Evolutionary conservation across 2,113 vertebrate species (phyloP), one percentile per base, ranked within the genome.

Genomic region (Echinops telfairi): DNA sequence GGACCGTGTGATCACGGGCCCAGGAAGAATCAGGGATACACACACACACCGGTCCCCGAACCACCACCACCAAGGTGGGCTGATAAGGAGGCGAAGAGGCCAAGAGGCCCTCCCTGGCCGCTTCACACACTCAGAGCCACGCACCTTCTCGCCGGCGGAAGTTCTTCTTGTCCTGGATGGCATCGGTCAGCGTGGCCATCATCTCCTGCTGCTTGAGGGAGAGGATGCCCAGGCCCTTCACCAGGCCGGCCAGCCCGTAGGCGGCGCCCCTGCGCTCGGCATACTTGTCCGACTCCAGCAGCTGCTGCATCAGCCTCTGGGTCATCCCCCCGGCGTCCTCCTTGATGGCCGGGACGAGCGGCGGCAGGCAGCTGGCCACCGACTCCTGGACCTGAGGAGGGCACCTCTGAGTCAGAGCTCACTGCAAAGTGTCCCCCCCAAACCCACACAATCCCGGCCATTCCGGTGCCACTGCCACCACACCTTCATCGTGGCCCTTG

Each of bases 131-230:
- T 89, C 76, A 88, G 78, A 84, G 40, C 23, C 31, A 83, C 97
- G 97, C 93, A 99, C 99, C 99, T 93, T 99, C 99, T 96, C 99
- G 98, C 33, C 99, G 98, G 78, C 99, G 98, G 96, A 99, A 99
- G 97, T 99, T 99, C 97, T 99, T 99, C 98, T 99, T 99, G 97
- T 99, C 99, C 97, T 99, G 99, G 96, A 99, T 99, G 93, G 99
- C 99, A 10, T 99, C 99, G 0, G 99, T 99, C 84, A 99, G 97
- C 0, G 99, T 99, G 82, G 98, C 98, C 99, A 99, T 99, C 98
- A 99, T 99, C 78, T 99, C 99, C 98, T 99, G 99, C 97, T 99
- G 99, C 95, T 99, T 99, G 68, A 99, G 99, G 0, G 99, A 99
- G 47, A 99, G 98, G 97, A 99, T 99, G 57, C 99, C 99, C 14